Conservation (phyloP, 1,140 invertebrate genomes). For the Cotesia typhae region DNA sequence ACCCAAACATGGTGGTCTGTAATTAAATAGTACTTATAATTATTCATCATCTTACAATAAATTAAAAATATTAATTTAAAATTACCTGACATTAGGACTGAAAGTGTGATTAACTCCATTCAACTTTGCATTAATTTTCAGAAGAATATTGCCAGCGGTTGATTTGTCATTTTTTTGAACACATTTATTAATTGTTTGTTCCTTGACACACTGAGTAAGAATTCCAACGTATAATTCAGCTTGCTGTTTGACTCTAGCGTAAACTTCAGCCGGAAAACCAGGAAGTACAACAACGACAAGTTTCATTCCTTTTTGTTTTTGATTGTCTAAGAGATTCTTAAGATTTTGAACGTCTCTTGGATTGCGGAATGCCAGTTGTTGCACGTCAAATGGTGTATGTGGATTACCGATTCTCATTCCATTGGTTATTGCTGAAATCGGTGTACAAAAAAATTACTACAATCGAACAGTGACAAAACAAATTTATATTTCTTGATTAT, state of each 20-base stretch:
- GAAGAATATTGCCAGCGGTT: conserved; percentile 76
- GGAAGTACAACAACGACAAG: conserved; percentile 69
- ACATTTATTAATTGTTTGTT: conserved; percentile 62
- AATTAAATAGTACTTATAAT: conserved; percentile 39
- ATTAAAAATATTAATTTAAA: background rate
- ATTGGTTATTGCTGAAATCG: conserved; percentile 21
- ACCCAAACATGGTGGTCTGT: conserved; percentile 54
- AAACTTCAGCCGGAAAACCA: conserved; percentile 38
- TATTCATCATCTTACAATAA: background rate
- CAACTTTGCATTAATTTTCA: conserved; percentile 88
- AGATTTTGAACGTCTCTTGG: conserved; percentile 27
- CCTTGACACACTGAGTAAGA: conserved; percentile 84
- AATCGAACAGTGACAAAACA: background rate
- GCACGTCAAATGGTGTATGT: conserved; percentile 36
- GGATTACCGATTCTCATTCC: conserved; percentile 48
- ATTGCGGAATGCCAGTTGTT: background rate
- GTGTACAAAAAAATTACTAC: conserved; percentile 13
- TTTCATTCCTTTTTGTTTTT: conserved; percentile 44
- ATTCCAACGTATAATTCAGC: conserved; percentile 80
- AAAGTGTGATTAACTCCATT: conserved; percentile 83
- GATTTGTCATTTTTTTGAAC: conserved; percentile 54
- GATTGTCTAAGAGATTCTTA: conserved; percentile 39
- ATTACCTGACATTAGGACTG: conserved; percentile 28
- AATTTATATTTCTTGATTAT: background rate
- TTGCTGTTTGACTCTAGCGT: conserved; percentile 72